Percentiles rank a stretch among this genome's conserved stretches.
Conservation (phyloP, 2,888 invertebrate genomes). For the Leptopterna dolabrata region DNA sequence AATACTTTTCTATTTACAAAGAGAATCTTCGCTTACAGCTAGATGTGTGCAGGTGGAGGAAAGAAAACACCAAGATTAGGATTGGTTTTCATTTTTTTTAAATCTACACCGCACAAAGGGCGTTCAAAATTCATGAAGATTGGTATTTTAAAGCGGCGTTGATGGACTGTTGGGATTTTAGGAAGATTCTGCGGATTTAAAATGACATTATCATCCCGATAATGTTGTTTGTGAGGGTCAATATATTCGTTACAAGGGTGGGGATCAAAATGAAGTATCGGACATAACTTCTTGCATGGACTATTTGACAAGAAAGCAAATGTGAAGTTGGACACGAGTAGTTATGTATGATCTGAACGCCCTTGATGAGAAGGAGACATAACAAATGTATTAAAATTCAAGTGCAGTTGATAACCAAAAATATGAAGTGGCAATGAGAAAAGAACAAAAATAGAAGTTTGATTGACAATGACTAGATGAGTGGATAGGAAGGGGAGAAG, state of each 20-base stretch:
- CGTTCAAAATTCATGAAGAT: too few species aligned
- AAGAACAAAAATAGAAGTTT: slow-evolving; percentile 21
- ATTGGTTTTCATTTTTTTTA: background rate
- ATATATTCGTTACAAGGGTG: too few species aligned
- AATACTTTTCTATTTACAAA: background rate
- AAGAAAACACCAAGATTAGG: background rate
- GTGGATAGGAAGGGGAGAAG: background rate
- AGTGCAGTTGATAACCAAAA: background rate
- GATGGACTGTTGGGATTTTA: too few species aligned
- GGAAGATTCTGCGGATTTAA: too few species aligned
- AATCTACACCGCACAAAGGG: background rate
- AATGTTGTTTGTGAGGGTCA: too few species aligned
- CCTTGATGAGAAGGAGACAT: background rate
- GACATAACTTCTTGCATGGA: too few species aligned
- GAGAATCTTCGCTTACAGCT: background rate
- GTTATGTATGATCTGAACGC: background rate
- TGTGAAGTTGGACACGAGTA: too few species aligned
- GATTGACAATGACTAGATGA: slow-evolving; percentile 51
- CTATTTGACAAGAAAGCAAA: too few species aligned
- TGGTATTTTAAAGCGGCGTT: too few species aligned
- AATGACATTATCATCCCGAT: too few species aligned
- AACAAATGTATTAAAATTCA: background rate
- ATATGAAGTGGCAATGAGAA: background rate
- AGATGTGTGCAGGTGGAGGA: background rate
- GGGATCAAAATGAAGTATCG: too few species aligned